A percentile compares a stretch with the other conserved stretches of the same genome.
Conservation (phyloP, 2,797 vertebrate species). For the Xerus rutilus region DNA sequence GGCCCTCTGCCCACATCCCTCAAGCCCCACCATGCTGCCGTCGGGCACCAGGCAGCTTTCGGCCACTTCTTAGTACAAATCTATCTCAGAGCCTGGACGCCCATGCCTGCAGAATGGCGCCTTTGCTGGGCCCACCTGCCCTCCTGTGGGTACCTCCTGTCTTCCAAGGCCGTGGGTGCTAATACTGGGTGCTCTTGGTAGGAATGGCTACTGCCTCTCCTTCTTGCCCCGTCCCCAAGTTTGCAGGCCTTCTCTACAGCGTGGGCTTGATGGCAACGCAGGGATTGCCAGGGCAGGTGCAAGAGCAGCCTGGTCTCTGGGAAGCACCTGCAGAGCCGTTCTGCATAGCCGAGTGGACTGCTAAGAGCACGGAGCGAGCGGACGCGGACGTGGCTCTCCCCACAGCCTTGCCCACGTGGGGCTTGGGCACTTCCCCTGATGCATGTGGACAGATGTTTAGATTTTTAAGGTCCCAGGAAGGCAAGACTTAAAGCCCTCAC, state of each 20-base stretch:
- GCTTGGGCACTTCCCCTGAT: neutral
- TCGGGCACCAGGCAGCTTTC: neutral
- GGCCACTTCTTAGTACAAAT: accelerated
- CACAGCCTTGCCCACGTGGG: accelerated
- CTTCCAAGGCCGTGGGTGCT: neutral
- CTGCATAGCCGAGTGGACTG: neutral
- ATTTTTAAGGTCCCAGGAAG: neutral
- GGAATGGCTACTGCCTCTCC: neutral
- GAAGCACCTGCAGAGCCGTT: neutral
- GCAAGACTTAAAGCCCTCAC: too few species aligned
- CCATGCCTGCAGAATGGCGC: too few species aligned
- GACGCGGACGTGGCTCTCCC: neutral
- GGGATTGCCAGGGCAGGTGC: accelerated
- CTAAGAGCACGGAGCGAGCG: too few species aligned
- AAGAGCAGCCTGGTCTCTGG: accelerated
- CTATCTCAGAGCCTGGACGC: neutral
- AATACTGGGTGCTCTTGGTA: neutral
- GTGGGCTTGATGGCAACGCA: neutral
- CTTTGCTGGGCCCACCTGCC: accelerated
- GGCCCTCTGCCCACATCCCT: neutral
- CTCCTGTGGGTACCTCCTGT: accelerated
- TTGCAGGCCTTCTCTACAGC: neutral
- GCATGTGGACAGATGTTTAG: neutral
- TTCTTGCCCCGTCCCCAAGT: neutral
- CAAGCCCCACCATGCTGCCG: neutral